Base-by-base conservation (phyloP, 2,797 vertebrate genomes). In the Semotilus atromaculatus region DNA sequence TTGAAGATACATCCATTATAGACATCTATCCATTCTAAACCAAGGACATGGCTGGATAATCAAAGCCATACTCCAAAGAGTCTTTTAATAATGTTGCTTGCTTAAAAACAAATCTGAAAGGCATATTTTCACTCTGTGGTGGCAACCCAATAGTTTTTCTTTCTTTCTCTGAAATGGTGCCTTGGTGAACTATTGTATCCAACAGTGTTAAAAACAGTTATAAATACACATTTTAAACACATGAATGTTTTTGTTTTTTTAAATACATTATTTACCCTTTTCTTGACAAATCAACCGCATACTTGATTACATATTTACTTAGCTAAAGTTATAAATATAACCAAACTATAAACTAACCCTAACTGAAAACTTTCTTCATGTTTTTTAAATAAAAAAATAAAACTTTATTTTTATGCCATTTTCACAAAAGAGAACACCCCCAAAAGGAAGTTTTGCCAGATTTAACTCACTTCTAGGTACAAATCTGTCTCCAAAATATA, bases 1-100 rank as follows among this genome's bases (percentile, higher is more conserved):
- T 80, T 80, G 16, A 79, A 85, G 26, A 85, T 31, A 66, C 55
- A 66, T 80, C 68, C 55, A 80, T 85, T 73, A 64, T 26, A 73
- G 31, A 85, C 68, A 66, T 73, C 40, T 29, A 66, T 64, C 67
- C 23, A 72, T 85, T 73, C 31, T 80, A 31, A 80, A 80, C 55
- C 58, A 85, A 72, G 75, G 16, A 64, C 66, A 79, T 51, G 75
- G 82, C n/a, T 77, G 45, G 13, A 70, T 68, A 77, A 76, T 84
- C 82, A 77, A 77, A 84, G 64, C 73, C 11, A 13, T 58, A 68
- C 48, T 77, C 48, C 60, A 76, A 75, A 83, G 82, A 68, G 34
- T 43, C 23, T 55, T 70, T 83, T 77, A 77, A 83, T 77, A 21
- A 34, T 51, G 48, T 43, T 77, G 58, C 72, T 67, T 66, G 60